Percentiles rank a stretch among this genome's conserved stretches.
Evolutionary conservation across 2,888 invertebrate genomes (phyloP).

Genomic region (Euclidia mi): DNA sequence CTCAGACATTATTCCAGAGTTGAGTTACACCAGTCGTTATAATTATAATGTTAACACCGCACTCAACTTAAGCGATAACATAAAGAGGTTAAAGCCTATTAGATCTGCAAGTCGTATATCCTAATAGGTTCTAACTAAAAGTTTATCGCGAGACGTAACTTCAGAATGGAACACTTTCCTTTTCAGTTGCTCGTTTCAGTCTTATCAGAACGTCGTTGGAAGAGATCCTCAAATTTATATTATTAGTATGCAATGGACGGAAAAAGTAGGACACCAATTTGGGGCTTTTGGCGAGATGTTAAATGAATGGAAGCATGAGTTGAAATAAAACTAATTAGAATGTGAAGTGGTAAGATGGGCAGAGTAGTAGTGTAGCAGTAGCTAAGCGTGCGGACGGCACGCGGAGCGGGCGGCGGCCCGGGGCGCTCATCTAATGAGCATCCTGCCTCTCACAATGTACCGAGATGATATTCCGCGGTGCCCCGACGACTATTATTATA

Average conservation of each 20-base stretch:
- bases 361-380: constrained; percentile 57
- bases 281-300: constrained; percentile 49
- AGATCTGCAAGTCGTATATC: constrained; percentile 55
- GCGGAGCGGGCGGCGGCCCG: constrained; percentile 67
- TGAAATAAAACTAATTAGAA: constrained; percentile 72
- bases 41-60: constrained; percentile 66
- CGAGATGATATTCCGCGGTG: constrained; percentile 84
- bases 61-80: constrained; percentile 57
- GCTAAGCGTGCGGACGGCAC: constrained; percentile 62
- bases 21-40: constrained; percentile 66
- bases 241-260: constrained; percentile 42
- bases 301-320: constrained; percentile 43
- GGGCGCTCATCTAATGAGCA: constrained; percentile 88
- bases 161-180: constrained; percentile 56
- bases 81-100: constrained; percentile 61
- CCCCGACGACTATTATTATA: constrained; percentile 86
- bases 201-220: constrained; percentile 50
- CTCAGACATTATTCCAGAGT: constrained; percentile 70
- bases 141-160: constrained; percentile 58
- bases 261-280: constrained; percentile 42
- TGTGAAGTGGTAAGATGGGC: constrained; percentile 61
- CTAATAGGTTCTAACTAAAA: constrained; percentile 57
- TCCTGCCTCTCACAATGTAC: constrained; percentile 88
- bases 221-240: constrained; percentile 53
- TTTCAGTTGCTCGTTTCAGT: constrained; percentile 51